phyloP scores from a whole-genome alignment of 2,797 vertebrate species.

The Chaetophractus vellerosus region DNA sequence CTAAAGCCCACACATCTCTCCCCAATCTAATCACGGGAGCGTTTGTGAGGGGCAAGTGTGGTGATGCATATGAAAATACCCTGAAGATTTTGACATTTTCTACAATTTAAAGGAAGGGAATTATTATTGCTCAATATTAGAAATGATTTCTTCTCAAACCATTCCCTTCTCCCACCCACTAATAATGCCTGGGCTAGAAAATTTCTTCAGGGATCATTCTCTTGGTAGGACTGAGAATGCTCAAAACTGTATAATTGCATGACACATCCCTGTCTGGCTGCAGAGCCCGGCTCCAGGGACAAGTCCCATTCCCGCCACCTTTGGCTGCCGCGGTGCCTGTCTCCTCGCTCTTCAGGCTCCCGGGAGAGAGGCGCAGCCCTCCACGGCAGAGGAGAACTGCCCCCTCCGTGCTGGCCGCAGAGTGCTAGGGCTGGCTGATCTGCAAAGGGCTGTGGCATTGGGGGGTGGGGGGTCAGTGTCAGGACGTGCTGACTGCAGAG shows the following conservation, averaged over 20 bases:
- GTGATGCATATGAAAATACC: background rate
- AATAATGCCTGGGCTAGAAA: background rate
- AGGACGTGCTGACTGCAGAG: constrained; percentile 79
- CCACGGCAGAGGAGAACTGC: background rate
- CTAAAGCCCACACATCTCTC: background rate
- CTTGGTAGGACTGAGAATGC: background rate
- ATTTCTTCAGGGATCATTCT: background rate
- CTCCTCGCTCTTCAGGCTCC: background rate
- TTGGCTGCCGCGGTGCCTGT: background rate
- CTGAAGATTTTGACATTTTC: background rate
- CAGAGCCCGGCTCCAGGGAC: background rate
- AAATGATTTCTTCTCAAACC: background rate
- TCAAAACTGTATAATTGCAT: background rate
- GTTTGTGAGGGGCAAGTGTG: background rate
- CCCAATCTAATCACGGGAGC: background rate
- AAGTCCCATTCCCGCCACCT: rapidly evolving
- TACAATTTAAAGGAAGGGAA: background rate
- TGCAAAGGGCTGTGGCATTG: constrained; percentile 53
- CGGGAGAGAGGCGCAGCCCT: background rate
- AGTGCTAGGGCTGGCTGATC: background rate
- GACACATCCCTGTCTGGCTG: background rate
- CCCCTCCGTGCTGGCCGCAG: background rate
- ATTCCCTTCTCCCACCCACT: background rate
- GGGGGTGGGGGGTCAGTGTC: constrained; percentile 80
- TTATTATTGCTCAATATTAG: background rate